A percentile compares a stretch with the other conserved stretches of the same genome.
These are phyloP conservation scores for Poicephalus gulielmi DNA, from an alignment of 2,113 vertebrate genomes.

Conservation along the genomic window DNA sequence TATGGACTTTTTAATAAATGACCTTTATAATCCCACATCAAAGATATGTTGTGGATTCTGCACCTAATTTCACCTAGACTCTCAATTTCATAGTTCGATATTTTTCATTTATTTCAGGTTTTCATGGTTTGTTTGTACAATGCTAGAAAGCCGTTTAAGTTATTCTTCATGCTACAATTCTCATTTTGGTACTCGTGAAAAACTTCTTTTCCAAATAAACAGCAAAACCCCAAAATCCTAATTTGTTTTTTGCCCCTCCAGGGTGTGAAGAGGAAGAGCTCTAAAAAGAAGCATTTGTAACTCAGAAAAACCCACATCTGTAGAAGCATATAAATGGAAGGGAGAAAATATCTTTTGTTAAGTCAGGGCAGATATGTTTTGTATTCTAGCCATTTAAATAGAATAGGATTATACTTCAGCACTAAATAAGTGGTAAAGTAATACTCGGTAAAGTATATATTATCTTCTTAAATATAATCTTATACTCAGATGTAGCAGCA, in stretches of 20 bases:
- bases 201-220: constrained; percentile 36
- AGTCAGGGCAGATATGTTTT: not conserved
- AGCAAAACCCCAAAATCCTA: not conserved
- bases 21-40: not conserved
- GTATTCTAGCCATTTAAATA: constrained; percentile 49
- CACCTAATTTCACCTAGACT: constrained; percentile 19
- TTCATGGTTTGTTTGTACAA: constrained; percentile 54
- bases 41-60: not conserved
- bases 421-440: constrained; percentile 53
- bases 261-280: constrained; percentile 9
- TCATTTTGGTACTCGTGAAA: constrained; percentile 41
- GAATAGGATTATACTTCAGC: constrained; percentile 49
- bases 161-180: constrained; percentile 58
- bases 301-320: not conserved
- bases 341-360: not conserved
- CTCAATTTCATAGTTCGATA: constrained; percentile 31
- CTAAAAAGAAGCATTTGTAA: not conserved
- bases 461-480: constrained; percentile 71
- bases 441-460: constrained; percentile 53
- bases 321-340: not conserved
- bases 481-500: constrained; percentile 66
- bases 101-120: constrained; percentile 67
- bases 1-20: not conserved
- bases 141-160: constrained; percentile 50
- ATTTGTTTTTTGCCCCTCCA: constrained; percentile 40